These are phyloP conservation scores for Lamellibrachia luymesi DNA, from an alignment of 1,140 invertebrate genomes.

Conservation along the genomic window DNA sequence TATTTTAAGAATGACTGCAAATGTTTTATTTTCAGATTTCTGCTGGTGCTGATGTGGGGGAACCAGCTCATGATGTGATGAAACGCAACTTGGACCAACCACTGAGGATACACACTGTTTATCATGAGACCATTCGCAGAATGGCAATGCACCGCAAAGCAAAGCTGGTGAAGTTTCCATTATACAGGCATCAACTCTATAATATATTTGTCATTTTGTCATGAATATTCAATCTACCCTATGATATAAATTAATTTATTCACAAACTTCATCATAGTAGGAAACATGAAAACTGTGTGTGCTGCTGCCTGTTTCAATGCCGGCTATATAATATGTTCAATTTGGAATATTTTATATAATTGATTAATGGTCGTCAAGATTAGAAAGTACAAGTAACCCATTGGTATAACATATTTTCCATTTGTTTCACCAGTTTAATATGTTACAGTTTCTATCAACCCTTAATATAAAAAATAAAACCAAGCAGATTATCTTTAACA, in stretches of 20 bases:
- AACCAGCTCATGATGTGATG: background rate
- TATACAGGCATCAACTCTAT: background rate
- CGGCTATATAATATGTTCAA: too few relatives aligned
- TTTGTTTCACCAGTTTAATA: background rate
- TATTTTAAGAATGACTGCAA: too few relatives aligned
- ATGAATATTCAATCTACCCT: background rate
- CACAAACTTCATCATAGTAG: background rate
- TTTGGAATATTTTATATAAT: background rate
- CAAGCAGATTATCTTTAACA: too few relatives aligned
- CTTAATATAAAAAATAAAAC: background rate
- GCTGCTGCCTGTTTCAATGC: background rate
- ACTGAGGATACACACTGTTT: background rate
- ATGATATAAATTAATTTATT: background rate
- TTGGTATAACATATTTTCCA: background rate
- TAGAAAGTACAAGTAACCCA: background rate
- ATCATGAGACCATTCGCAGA: background rate
- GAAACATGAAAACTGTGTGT: background rate
- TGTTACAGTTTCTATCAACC: background rate
- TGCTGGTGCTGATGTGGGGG: background rate
- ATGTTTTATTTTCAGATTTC: background rate
- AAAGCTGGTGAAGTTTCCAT: background rate
- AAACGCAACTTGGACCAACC: background rate
- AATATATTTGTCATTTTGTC: background rate
- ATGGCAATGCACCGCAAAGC: background rate
- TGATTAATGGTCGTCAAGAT: background rate